Evolutionary conservation across 2,113 vertebrate species (phyloP).

Genomic region (Myotis lucifugus): DNA sequence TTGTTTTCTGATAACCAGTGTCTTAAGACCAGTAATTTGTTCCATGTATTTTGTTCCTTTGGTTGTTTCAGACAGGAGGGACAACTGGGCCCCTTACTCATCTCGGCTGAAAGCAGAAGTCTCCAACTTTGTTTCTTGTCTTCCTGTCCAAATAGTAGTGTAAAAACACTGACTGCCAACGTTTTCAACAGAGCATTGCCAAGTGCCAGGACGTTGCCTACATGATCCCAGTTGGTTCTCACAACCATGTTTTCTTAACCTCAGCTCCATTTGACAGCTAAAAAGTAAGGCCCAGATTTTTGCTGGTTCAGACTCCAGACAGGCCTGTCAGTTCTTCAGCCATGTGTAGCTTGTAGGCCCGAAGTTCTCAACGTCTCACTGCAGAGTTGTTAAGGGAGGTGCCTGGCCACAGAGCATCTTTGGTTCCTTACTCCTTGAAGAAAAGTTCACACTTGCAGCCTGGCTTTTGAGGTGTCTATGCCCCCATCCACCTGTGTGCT

Average conservation of each 20-base stretch:
- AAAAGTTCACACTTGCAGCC: not conserved
- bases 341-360: rapidly evolving
- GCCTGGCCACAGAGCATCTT: not conserved
- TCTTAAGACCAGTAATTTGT: not conserved
- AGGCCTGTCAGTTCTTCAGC: not conserved
- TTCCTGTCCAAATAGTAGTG: not conserved
- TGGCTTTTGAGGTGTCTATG: not conserved
- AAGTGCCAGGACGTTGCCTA: not conserved
- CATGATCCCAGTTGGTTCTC: not conserved
- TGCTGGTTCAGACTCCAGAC: conserved; percentile 78
- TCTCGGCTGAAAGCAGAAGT: not conserved
- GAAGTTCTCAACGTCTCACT: not conserved
- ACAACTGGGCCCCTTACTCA: not conserved
- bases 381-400: not conserved
- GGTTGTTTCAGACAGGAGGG: not conserved
- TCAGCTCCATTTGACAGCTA: not conserved
- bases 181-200: not conserved
- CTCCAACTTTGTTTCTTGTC: not conserved
- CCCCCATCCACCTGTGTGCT: too few relatives aligned
- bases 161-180: not conserved
- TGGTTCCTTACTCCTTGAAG: not conserved
- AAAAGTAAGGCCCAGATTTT: not conserved
- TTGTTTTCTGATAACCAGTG: not conserved
- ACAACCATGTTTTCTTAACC: not conserved
- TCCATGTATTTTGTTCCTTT: not conserved